Percentiles rank a stretch among this genome's conserved stretches.
phyloP scores from a whole-genome alignment of 2,888 invertebrate genomes.

The Epirrhoe alternata region DNA sequence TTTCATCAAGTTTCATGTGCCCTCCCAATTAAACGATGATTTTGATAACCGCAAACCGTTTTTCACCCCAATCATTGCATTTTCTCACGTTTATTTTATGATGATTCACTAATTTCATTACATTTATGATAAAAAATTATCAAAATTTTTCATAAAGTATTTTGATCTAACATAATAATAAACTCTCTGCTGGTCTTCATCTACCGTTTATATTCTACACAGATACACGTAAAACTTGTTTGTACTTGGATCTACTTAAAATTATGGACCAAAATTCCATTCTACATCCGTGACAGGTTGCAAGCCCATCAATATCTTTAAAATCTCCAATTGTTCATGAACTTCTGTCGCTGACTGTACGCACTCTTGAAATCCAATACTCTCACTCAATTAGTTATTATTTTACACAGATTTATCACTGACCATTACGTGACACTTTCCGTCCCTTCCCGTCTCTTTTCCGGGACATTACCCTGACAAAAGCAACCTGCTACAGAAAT shows the following conservation, averaged over 20 bases:
- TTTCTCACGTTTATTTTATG: slow-evolving; percentile 49
- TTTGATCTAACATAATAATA: no score
- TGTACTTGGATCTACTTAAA: no score
- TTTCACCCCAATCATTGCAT: slow-evolving; percentile 48
- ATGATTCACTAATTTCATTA: slow-evolving; percentile 32
- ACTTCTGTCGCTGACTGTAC: neutral
- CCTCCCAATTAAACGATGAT: slow-evolving; percentile 21
- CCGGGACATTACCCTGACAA: slow-evolving; percentile 53
- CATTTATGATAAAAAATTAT: no score
- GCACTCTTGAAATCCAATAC: neutral
- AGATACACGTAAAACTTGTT: no score
- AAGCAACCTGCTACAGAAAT: slow-evolving; percentile 52
- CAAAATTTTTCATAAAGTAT: no score
- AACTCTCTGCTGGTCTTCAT: no score
- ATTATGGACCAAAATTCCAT: no score
- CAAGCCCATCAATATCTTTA: no score
- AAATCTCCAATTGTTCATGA: no score
- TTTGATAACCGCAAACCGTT: slow-evolving; percentile 50
- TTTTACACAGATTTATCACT: slow-evolving; percentile 1
- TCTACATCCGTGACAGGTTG: no score
- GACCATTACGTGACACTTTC: slow-evolving; percentile 39
- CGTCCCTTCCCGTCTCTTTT: slow-evolving; percentile 37
- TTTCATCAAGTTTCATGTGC: slow-evolving; percentile 4
- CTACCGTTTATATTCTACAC: no score
- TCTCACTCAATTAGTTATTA: neutral